Evolutionary conservation across 2,888 invertebrate genomes (phyloP).

Genomic region (Drosophila demipolita): DNA sequence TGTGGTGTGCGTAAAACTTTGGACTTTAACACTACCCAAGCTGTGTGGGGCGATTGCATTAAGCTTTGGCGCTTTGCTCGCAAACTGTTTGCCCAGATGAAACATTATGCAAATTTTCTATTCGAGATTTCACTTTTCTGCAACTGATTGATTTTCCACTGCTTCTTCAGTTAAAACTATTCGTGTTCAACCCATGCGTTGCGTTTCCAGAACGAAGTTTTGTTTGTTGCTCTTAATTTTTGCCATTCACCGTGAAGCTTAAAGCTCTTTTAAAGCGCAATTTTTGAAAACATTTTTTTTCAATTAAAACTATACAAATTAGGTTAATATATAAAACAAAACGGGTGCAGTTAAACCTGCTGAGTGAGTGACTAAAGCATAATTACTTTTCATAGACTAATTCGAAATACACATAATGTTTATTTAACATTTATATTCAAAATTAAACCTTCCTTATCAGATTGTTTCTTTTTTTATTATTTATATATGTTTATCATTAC

Average conservation of each 20-base stretch:
- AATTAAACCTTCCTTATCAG: too few species aligned
- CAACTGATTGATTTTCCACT: conserved; percentile 33
- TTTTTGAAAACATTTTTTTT: conserved; percentile 20
- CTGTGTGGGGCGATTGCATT: conserved; percentile 16
- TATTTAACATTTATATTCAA: background rate
- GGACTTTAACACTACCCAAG: conserved; percentile 62
- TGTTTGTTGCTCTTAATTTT: conserved; percentile 29
- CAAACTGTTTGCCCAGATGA: conserved; percentile 48
- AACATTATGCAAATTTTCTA: conserved; percentile 40
- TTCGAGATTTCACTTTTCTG: background rate
- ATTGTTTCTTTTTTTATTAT: background rate
- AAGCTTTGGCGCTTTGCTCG: conserved; percentile 34
- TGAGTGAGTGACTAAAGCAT: background rate
- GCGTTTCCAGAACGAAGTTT: conserved; percentile 20
- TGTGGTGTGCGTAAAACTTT: conserved; percentile 53
- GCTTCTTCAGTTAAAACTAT: background rate
- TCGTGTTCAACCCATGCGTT: conserved; percentile 4
- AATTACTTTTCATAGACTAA: background rate
- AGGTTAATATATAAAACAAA: background rate
- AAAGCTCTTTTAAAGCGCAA: conserved; percentile 44
- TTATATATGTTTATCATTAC: background rate
- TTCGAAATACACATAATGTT: background rate
- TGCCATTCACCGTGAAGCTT: conserved; percentile 45
- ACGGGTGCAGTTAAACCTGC: background rate
- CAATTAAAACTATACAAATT: background rate